Percentiles rank a stretch among this genome's conserved stretches.
Conservation (phyloP, 1,140 invertebrate genomes). For the Adelges cooleyi region DNA sequence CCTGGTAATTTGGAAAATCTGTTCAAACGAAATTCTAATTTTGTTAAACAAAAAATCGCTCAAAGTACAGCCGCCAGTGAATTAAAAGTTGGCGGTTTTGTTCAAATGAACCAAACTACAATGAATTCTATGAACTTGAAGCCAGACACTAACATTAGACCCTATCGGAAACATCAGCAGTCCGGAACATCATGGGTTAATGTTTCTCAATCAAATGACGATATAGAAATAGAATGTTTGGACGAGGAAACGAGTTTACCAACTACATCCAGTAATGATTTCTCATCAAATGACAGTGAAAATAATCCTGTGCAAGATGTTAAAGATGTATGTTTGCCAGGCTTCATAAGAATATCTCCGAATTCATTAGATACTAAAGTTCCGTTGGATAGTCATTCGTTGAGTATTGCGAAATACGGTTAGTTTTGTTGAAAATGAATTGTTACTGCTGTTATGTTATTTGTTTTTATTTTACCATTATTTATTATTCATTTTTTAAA, state of each 20-base stretch:
- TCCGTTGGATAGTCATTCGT: not conserved
- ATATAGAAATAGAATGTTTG: too few relatives aligned
- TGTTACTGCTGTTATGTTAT: not conserved
- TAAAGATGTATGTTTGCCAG: not conserved
- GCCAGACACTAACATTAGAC: not conserved
- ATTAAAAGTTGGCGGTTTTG: not conserved
- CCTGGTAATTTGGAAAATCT: not conserved
- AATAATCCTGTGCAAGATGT: too few relatives aligned
- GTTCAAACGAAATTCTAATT: constrained; percentile 1
- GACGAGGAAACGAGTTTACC: too few relatives aligned
- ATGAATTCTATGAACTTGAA: not conserved
- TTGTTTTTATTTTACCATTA: not conserved
- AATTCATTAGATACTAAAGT: not conserved
- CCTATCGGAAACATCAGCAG: not conserved
- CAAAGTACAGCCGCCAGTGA: not conserved
- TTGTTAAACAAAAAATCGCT: not conserved
- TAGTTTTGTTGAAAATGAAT: not conserved
- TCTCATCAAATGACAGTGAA: too few relatives aligned
- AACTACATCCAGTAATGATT: too few relatives aligned
- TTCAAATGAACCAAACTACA: not conserved
- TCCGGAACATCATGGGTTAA: not conserved
- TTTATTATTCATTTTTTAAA: not conserved
- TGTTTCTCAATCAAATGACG: not conserved
- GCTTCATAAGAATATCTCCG: not conserved
- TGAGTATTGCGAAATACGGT: not conserved